These are phyloP conservation scores for Gadus macrocephalus DNA, from an alignment of 2,113 vertebrate species.

Conservation along the genomic window DNA sequence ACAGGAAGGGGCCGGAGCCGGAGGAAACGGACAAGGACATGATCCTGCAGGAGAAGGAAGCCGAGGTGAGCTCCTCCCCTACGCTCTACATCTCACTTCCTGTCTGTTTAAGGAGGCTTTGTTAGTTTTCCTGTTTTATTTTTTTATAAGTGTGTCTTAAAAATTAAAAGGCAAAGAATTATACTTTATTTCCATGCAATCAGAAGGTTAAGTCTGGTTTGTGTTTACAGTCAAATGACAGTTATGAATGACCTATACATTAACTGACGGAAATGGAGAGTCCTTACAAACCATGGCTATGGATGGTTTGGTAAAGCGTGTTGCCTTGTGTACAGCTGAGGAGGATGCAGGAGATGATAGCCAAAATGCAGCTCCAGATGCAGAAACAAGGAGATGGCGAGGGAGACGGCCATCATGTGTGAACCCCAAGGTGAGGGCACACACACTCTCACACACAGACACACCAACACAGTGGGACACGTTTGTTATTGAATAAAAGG, in stretches of 20 bases:
- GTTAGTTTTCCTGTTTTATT: no score
- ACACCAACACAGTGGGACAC: no score
- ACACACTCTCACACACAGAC: no score
- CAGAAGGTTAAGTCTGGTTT: no score
- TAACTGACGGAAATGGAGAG: background rate
- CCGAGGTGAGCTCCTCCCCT: constrained; percentile 79
- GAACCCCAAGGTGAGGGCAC: constrained; percentile 9
- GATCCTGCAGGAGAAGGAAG: constrained; percentile 96
- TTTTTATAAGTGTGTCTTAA: no score
- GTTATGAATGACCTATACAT: background rate
- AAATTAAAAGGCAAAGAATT: no score
- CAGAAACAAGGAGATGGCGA: constrained; percentile 85
- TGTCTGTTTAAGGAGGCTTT: no score
- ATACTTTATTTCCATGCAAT: no score
- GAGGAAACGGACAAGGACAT: constrained; percentile 97
- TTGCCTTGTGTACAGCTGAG: constrained; percentile 76
- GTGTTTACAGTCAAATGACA: no score
- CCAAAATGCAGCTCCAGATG: constrained; percentile 96
- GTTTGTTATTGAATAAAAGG: no score
- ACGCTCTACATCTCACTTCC: no score
- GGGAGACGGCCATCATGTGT: constrained; percentile 67
- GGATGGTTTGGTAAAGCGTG: background rate
- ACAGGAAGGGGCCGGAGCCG: constrained; percentile 86
- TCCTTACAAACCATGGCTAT: background rate
- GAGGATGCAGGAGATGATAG: constrained; percentile 98